Conservation (phyloP, 1,140 invertebrate species). For the Trichoplusia ni region DNA sequence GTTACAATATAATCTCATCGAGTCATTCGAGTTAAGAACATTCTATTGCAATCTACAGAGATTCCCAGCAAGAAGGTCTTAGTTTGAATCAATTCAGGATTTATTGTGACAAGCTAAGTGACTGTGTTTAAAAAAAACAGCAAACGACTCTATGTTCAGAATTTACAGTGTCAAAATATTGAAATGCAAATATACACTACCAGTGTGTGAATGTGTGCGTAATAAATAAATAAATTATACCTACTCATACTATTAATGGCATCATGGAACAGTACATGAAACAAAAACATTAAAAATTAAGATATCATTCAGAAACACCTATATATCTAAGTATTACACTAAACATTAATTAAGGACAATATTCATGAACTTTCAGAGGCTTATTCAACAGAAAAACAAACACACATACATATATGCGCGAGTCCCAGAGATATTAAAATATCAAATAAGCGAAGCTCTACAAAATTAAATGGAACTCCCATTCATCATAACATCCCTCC, state of each 20-base stretch:
- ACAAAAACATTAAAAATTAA: conserved; percentile 60
- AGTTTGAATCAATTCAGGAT: conserved; percentile 15
- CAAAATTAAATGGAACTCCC: background rate
- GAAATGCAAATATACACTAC: background rate
- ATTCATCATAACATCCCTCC: conserved; percentile 34
- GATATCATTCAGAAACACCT: conserved; percentile 30
- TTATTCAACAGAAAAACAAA: conserved; percentile 4
- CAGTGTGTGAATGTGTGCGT: conserved; percentile 20
- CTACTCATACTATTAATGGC: conserved; percentile 68
- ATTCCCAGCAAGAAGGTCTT: conserved; percentile 34
- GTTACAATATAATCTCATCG: conserved; percentile 40
- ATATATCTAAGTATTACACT: conserved; percentile 8
- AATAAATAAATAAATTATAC: conserved; percentile 53
- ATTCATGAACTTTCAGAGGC: background rate
- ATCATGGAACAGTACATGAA: conserved; percentile 73
- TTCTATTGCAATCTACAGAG: conserved; percentile 45
- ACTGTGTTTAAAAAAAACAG: too few relatives aligned
- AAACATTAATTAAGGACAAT: conserved; percentile 4
- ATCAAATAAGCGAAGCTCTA: conserved; percentile 30
- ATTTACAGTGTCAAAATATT: background rate
- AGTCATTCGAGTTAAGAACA: conserved; percentile 43
- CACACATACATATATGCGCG: background rate
- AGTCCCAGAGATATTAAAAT: conserved; percentile 11
- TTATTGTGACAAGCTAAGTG: too few relatives aligned
- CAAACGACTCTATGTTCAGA: background rate